phyloP scores from a whole-genome alignment of 2,113 vertebrate genomes.

The Delphinus delphis region DNA sequence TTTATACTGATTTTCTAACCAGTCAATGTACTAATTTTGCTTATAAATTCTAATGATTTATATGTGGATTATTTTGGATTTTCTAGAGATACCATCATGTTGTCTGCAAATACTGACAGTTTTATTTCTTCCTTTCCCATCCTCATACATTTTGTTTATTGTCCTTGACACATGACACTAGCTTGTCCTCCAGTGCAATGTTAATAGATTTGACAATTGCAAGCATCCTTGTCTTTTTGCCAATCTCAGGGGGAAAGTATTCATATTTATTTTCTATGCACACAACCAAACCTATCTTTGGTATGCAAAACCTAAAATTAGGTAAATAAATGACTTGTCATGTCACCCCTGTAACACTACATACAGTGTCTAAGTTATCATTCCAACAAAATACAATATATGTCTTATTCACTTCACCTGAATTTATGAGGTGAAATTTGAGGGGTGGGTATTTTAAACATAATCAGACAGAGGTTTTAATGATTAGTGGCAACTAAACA shows the following conservation, averaged over 20 bases:
- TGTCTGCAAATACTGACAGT: background rate
- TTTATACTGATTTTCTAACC: background rate
- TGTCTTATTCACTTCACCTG: background rate
- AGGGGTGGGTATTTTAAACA: background rate
- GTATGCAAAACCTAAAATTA: background rate
- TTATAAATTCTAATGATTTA: background rate
- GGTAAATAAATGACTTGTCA: background rate
- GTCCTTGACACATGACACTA: background rate
- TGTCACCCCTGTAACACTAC: background rate
- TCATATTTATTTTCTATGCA: background rate
- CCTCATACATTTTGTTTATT: background rate
- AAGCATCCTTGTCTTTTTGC: background rate
- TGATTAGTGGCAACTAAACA: background rate
- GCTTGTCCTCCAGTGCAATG: background rate
- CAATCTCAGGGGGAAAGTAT: background rate
- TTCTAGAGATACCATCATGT: background rate
- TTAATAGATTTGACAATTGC: background rate
- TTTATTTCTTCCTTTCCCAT: background rate
- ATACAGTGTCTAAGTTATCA: background rate
- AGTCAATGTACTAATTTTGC: background rate
- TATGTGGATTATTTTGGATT: background rate
- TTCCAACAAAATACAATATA: background rate
- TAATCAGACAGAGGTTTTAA: background rate
- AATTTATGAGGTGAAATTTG: background rate
- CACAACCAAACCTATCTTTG: background rate